A percentile compares a stretch with the other conserved stretches of the same genome.
Conservation (phyloP, 2,797 vertebrate species). For the Cephalopachus bancanus region DNA sequence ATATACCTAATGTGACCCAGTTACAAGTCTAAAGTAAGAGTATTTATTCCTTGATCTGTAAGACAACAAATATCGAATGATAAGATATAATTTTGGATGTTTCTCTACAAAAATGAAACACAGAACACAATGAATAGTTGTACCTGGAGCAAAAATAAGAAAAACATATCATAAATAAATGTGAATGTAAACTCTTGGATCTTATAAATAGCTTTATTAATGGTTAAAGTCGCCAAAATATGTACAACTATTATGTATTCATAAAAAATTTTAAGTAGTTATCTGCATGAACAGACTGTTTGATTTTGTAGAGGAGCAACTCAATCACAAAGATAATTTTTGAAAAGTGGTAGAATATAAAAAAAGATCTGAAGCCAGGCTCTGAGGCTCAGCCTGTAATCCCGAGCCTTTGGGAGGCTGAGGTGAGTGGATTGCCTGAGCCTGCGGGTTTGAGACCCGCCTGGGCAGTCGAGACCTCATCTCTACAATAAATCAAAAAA, state of each 20-base stretch:
- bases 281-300: neutral
- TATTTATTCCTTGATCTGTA: slow-evolving; percentile 76
- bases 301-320: neutral
- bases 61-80: slow-evolving; percentile 53
- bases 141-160: neutral
- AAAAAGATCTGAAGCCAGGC: neutral
- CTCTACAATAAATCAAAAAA: too few relatives aligned
- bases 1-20: slow-evolving; percentile 84
- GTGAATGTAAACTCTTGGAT: neutral
- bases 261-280: neutral
- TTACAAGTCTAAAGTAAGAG: slow-evolving; percentile 81
- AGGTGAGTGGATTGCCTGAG: too few relatives aligned
- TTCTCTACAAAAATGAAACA: slow-evolving; percentile 72
- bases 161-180: neutral
- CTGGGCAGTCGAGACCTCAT: too few relatives aligned
- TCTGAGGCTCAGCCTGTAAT: too few relatives aligned
- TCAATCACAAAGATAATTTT: neutral
- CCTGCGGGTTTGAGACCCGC: too few relatives aligned
- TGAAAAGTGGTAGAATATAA: neutral
- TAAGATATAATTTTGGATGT: slow-evolving; percentile 63
- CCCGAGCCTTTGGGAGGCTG: too few relatives aligned
- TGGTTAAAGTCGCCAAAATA: neutral
- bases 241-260: neutral
- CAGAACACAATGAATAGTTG: neutral
- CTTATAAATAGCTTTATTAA: neutral